phyloP scores from a whole-genome alignment of 2,888 invertebrate species.

The Caenorhabditis virilis region DNA sequence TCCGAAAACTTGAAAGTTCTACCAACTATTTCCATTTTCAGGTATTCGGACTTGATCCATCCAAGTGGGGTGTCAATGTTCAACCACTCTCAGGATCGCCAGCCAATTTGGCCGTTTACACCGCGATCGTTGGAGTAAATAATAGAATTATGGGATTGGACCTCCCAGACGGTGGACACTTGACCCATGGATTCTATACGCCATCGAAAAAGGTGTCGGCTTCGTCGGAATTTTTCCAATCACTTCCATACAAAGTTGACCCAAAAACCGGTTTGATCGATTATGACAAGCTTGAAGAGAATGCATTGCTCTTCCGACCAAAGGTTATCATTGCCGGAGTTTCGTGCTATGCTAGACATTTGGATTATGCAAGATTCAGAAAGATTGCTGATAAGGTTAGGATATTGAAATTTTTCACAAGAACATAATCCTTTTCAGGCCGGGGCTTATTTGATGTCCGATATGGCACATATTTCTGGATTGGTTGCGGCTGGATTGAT shows the following conservation, averaged over 20 bases:
- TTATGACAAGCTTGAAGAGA: slow-evolving; percentile 84
- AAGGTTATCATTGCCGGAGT: slow-evolving; percentile 90
- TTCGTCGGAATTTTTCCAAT: slow-evolving; percentile 95
- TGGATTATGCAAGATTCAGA: slow-evolving; percentile 88
- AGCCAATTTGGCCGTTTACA: slow-evolving; percentile 95
- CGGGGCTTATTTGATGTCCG: slow-evolving; percentile 85
- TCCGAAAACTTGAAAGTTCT: neutral
- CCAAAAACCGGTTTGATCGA: slow-evolving; percentile 85
- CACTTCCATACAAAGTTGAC: slow-evolving; percentile 89
- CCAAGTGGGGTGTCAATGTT: slow-evolving; percentile 95
- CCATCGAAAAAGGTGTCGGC: slow-evolving; percentile 88
- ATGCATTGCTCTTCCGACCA: slow-evolving; percentile 86
- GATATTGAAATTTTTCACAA: too few relatives aligned
- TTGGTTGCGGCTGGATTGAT: slow-evolving; percentile 87
- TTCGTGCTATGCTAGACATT: slow-evolving; percentile 88
- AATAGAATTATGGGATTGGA: slow-evolving; percentile 93
- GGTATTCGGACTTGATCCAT: slow-evolving; percentile 81
- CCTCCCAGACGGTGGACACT: slow-evolving; percentile 93
- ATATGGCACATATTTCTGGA: slow-evolving; percentile 95
- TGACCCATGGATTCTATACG: slow-evolving; percentile 80
- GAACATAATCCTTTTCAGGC: too few relatives aligned
- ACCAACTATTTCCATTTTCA: slow-evolving; percentile 72
- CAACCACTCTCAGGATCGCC: slow-evolving; percentile 95
- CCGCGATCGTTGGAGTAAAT: slow-evolving; percentile 80
- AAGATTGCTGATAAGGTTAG: slow-evolving; percentile 78